Conservation (phyloP, 2,888 invertebrate genomes). For the Phalera bucephala region DNA sequence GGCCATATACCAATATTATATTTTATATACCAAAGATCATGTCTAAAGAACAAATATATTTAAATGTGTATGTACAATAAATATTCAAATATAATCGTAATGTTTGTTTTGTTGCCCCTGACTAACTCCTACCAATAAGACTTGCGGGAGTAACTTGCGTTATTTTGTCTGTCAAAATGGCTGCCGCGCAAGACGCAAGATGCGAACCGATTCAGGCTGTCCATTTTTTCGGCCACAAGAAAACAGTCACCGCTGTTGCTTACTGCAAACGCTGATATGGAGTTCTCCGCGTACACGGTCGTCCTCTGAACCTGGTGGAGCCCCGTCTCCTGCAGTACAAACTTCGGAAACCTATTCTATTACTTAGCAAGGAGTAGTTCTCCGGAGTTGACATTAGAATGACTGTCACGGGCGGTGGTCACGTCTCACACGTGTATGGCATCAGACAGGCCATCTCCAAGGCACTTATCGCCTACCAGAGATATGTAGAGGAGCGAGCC, state of each 20-base stretch:
- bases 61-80: slow-evolving; percentile 45
- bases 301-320: slow-evolving; percentile 97
- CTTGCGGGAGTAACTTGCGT: too few species aligned
- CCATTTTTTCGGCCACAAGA: slow-evolving; percentile 99
- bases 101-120: too few species aligned
- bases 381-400: slow-evolving; percentile 98
- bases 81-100: slow-evolving; percentile 14
- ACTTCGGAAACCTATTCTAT: slow-evolving; percentile 94
- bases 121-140: too few species aligned
- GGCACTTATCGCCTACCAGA: slow-evolving; percentile 98
- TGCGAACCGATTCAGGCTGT: slow-evolving; percentile 96
- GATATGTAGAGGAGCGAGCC: slow-evolving; percentile 99
- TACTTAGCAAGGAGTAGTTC: slow-evolving; percentile 97
- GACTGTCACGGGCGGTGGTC: slow-evolving; percentile 99
- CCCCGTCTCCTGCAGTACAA: slow-evolving; percentile 98
- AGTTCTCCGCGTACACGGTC: slow-evolving; percentile 97
- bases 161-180: slow-evolving; percentile 82
- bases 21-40: slow-evolving; percentile 76
- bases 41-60: slow-evolving; percentile 72
- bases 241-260: slow-evolving; percentile 99
- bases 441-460: slow-evolving; percentile 99
- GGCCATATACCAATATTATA: slow-evolving; percentile 72
- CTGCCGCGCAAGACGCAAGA: slow-evolving; percentile 84
- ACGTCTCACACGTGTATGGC: slow-evolving; percentile 99
- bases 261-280: slow-evolving; percentile 99